Base-by-base conservation (phyloP, 2,888 invertebrate genomes). In the Lissonota sp. region DNA sequence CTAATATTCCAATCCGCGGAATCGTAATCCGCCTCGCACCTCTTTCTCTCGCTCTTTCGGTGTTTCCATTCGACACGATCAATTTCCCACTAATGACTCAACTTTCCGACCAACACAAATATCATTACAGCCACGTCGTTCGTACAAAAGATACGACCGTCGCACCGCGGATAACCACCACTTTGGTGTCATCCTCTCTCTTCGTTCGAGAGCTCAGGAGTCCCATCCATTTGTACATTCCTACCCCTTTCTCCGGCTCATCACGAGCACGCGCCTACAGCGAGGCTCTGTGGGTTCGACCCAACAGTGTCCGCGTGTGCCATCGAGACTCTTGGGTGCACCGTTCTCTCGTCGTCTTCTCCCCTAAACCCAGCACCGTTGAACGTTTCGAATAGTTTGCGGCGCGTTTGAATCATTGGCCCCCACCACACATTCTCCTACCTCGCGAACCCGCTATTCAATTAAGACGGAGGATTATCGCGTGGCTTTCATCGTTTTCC, bases 391-490 rank as follows among this genome's bases (percentile, higher is more conserved):
- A 72, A 78, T 80, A 83, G 78, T 82, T 85, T 75, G 75, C 71
- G 78, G 83, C 71, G 74, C 75, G 79, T 83, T 85, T 87, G 84
- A 88, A 87, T 87, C 87, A 85, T 87, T 87, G 86, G 39, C 69
- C 6, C 42, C 51, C 42, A n/a, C 51, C 44, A 1, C 44, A 1
- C 37, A 26, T 26, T 14, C 72, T 42, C 72, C 26, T 26, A 26
- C n/a, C 73, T 60, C 71, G n/a, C 40, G 66, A 69, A n/a, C 3
- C 26, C 77, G 82, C 83, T 78, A 87, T 88, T 87, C 87, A 87
- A 88, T 87, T 87, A 86, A 85, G 81, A 71, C 82, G 72, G 80
- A 83, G 71, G 86, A 88, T 88, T 87, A 86, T 86, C 86, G 83
- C 75, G 66, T 5, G 72, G 26, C 82, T 81, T 86, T 84, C 82